These are phyloP conservation scores for Bombus cullumanus DNA, from an alignment of 1,140 invertebrate species.

Conservation along the genomic window DNA sequence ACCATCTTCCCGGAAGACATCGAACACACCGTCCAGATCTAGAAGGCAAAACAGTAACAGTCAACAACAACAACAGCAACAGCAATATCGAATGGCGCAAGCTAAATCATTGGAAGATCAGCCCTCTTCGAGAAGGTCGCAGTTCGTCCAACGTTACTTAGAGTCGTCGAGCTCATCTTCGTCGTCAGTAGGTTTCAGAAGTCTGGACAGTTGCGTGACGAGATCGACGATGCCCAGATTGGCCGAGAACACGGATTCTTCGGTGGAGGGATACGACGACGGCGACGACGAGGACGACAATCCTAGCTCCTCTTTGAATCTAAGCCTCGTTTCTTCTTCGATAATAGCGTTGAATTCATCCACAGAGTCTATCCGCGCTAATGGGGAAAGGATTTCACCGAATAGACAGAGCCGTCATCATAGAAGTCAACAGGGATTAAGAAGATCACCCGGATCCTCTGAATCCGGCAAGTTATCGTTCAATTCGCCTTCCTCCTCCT, in stretches of 20 bases:
- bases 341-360: constrained; percentile 72
- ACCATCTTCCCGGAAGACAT: constrained; percentile 65
- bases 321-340: constrained; percentile 70
- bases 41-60: constrained; percentile 55
- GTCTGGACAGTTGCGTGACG: constrained; percentile 83
- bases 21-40: constrained; percentile 61
- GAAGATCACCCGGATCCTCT: constrained; percentile 81
- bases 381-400: constrained; percentile 79
- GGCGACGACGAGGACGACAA: constrained; percentile 84
- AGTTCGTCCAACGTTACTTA: constrained; percentile 83
- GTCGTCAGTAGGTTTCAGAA: constrained; percentile 84
- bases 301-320: constrained; percentile 80
- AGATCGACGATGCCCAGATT: constrained; percentile 82
- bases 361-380: constrained; percentile 71
- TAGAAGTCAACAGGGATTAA: constrained; percentile 73
- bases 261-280: constrained; percentile 84
- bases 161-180: constrained; percentile 85
- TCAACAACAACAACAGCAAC: constrained; percentile 71
- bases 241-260: constrained; percentile 84
- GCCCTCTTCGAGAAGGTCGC: constrained; percentile 79
- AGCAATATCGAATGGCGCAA: constrained; percentile 81
- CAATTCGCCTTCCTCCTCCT: constrained; percentile 81
- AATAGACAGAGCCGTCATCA: constrained; percentile 74
- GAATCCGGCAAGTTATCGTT: constrained; percentile 79
- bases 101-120: constrained; percentile 85